A percentile compares a stretch with the other conserved stretches of the same genome.
Evolutionary conservation across 1,140 invertebrate genomes (phyloP).

Genomic region (Sinella curviseta): DNA sequence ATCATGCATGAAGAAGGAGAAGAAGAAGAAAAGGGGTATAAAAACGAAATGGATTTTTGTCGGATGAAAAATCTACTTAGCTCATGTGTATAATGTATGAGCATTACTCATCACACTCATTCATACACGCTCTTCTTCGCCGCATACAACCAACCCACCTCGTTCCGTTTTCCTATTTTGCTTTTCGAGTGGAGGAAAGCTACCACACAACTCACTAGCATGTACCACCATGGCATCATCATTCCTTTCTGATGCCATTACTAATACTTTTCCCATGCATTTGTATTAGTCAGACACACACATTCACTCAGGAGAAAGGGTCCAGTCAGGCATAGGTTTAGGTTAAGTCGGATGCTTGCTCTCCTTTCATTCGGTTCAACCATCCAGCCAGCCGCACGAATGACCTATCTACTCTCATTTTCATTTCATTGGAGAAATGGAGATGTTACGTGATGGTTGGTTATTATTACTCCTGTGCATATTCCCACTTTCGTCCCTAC

Average conservation of each 20-base stretch:
- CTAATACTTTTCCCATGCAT: slow-evolving; percentile 1
- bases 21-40: slow-evolving; percentile 13
- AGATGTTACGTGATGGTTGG: not conserved
- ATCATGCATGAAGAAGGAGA: slow-evolving; percentile 4
- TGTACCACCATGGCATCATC: too few relatives aligned
- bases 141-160: too few relatives aligned
- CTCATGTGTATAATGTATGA: not conserved
- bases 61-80: not conserved
- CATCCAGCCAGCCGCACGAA: not conserved
- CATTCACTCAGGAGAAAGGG: too few relatives aligned
- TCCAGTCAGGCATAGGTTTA: too few relatives aligned
- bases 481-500: too few relatives aligned
- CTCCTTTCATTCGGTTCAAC: too few relatives aligned
- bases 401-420: slow-evolving; percentile 9
- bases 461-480: too few relatives aligned
- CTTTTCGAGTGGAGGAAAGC: too few relatives aligned
- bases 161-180: too few relatives aligned
- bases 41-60: not conserved
- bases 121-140: not conserved
- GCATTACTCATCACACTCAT: not conserved
- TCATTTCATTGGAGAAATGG: not conserved
- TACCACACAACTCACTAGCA: too few relatives aligned
- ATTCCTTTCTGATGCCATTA: too few relatives aligned
- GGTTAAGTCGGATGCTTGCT: not conserved
- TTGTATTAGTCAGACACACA: not conserved